Conservation (phyloP, 64 coral and sea anemone species). For the Porites australiensis region DNA sequence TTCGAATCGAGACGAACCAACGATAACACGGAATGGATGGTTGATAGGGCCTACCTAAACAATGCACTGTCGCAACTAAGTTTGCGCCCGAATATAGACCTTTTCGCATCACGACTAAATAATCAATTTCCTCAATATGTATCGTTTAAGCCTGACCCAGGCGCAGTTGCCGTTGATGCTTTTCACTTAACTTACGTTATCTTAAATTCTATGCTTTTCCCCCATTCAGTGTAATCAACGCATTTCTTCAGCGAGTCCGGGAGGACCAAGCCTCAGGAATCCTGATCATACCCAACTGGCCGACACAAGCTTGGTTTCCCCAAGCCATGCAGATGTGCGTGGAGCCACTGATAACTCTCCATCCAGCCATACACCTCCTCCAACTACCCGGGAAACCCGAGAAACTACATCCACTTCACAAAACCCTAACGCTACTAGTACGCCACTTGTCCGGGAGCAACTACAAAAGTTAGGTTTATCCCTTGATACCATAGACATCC, state of each 20-base stretch:
- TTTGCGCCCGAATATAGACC: constrained; percentile 33
- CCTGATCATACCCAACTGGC: neutral
- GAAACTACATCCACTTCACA: too few relatives aligned
- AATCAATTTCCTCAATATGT: constrained; percentile 30
- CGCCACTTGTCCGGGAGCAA: too few relatives aligned
- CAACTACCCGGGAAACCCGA: too few relatives aligned
- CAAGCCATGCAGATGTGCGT: too few relatives aligned
- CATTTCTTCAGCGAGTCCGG: constrained; percentile 29
- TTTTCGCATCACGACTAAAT: constrained; percentile 60
- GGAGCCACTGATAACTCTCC: too few relatives aligned
- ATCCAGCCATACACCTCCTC: too few relatives aligned
- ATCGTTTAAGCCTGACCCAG: constrained; percentile 54
- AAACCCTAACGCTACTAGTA: too few relatives aligned
- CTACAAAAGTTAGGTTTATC: too few relatives aligned
- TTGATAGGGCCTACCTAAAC: neutral
- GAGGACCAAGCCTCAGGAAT: constrained; percentile 27
- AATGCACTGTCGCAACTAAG: neutral
- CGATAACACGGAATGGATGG: constrained; percentile 36
- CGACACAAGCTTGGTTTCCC: too few relatives aligned
- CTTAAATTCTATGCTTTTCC: constrained; percentile 7
- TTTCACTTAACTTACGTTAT: constrained; percentile 22
- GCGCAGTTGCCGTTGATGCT: constrained; percentile 41
- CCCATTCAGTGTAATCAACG: constrained; percentile 30
- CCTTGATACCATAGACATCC: neutral
- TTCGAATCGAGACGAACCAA: constrained; percentile 46